These are phyloP conservation scores for Drosophila mayaguana DNA, from an alignment of 2,888 invertebrate species.

Conservation along the genomic window DNA sequence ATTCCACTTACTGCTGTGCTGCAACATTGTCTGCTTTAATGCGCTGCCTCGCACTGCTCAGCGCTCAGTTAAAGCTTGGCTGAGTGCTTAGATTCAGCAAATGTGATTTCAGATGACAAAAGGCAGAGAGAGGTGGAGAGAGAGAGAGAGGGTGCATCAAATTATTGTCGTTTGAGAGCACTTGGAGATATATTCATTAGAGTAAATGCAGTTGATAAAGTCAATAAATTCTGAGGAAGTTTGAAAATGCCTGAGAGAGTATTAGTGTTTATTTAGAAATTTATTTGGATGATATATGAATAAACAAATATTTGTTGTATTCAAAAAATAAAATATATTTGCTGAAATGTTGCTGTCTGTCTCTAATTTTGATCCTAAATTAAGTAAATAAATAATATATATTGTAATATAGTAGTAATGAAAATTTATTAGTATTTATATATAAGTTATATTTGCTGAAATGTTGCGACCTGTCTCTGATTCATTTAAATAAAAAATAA, in stretches of 20 bases:
- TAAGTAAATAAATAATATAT: no score
- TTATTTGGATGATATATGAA: not conserved
- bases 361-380: no score
- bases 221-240: not conserved
- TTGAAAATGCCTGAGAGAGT: not conserved
- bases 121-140: not conserved
- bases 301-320: no score
- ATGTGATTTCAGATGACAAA: constrained; percentile 9
- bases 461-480: no score
- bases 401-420: no score
- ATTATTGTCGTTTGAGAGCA: not conserved
- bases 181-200: not conserved
- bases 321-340: no score
- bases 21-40: constrained; percentile 43
- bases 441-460: no score
- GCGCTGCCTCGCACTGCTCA: not conserved
- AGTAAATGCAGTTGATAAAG: not conserved
- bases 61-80: constrained; percentile 14
- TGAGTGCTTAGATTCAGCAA: constrained; percentile 15
- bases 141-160: not conserved
- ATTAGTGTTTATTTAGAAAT: not conserved
- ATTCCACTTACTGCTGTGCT: constrained; percentile 2
- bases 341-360: no score
- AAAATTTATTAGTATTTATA: no score
- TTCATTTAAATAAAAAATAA: no score